Evolutionary conservation across 1,140 invertebrate species (phyloP).

Genomic region (Orchestia grillus): DNA sequence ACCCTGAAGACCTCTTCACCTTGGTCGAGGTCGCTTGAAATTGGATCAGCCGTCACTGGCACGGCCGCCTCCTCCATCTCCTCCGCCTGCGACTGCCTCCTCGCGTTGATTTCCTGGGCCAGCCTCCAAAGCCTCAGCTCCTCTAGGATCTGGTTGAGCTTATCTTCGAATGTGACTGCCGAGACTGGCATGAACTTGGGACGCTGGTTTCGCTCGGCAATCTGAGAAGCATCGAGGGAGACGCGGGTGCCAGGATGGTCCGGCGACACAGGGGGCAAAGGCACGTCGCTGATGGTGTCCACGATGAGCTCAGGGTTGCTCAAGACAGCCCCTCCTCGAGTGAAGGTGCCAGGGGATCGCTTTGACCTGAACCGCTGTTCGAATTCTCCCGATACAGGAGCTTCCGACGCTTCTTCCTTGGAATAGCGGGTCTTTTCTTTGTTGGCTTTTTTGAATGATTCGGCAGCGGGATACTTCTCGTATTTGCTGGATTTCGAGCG

Average conservation of each 20-base stretch:
- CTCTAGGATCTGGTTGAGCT: not conserved
- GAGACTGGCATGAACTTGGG: not conserved
- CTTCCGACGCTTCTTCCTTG: not conserved
- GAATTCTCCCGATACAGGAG: not conserved
- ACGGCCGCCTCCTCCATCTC: not conserved
- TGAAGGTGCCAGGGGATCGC: not conserved
- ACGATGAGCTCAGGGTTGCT: not conserved
- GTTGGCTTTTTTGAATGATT: not conserved
- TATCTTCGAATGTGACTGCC: not conserved
- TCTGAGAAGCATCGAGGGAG: not conserved
- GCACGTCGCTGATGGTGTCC: not conserved
- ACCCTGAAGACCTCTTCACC: conserved; percentile 21
- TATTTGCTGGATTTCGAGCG: not conserved
- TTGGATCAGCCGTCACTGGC: not conserved
- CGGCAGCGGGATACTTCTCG: not conserved
- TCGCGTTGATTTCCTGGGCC: not conserved
- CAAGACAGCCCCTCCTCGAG: not conserved
- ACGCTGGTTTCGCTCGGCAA: not conserved
- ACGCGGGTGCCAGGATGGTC: not conserved
- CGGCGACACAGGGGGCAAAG: not conserved
- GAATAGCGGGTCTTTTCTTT: not conserved
- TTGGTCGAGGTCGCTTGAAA: not conserved
- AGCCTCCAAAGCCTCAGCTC: not conserved
- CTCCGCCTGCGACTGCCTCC: not conserved
- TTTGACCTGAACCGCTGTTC: not conserved